Evolutionary conservation across 2,888 invertebrate species (phyloP), one percentile per base, ranked within the genome.

Genomic region (Diploptera punctata): DNA sequence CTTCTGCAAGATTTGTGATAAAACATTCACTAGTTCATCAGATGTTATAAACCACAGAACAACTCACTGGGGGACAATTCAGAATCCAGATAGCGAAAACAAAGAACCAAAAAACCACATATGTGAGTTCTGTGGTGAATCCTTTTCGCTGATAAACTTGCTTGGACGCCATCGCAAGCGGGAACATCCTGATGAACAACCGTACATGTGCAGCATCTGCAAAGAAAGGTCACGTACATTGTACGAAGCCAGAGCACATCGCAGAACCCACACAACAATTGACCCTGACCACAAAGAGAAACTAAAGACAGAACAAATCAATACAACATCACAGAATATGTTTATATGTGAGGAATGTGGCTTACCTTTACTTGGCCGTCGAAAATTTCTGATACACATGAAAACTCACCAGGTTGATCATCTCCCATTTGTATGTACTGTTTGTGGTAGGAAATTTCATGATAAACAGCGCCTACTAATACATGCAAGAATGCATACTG

Each of bases 221-320:
- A 47, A 72, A n/a, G 44, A 68, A 19, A 62, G 44, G 3, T 72
- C 75, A 7, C 73, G 72, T 18, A 76, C 76, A 3, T 52, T 76
- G n/a, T 74, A 76, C 62, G 76, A 76, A 52, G 76, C 76, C 7
- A 67, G 76, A 24, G 52, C 68, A 24, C 76, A 76, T 47, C 61
- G 76, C 4, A 75, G 72, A 67, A 69, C 33, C 16, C 74, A 75
- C 71, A 74, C 73, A 44, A 33, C 68, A 54, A 21, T 16, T 21
- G 33, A 29, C 16, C 5, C 21, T 2, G 68, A 54, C 5, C 10
- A 7, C n/a, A 68, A 68, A 10, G 68, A 33, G 19, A 54, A 16
- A 38, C 19, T 4, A 26, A 54, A 16, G 16, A 18, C 24, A 26
- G 24, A 26, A 10, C n/a, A n/a, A n/a, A 43, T 21, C 24, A 29